A percentile compares a stretch with the other conserved stretches of the same genome.
Conservation (phyloP, 2,797 vertebrate species). For the Rhabdomys pumilio region DNA sequence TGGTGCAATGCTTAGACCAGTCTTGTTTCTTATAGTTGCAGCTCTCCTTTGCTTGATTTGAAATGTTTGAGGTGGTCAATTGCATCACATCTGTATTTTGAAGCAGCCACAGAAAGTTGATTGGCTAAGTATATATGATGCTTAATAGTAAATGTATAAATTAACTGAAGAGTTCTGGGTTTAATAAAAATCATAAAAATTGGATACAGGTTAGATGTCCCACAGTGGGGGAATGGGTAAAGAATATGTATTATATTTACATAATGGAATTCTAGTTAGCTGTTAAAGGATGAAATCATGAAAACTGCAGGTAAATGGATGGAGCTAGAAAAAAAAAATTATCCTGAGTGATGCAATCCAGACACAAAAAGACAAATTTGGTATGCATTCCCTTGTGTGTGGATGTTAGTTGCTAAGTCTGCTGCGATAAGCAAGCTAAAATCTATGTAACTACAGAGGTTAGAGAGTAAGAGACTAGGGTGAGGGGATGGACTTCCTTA, state of each 20-base stretch:
- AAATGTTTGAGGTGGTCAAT: background rate
- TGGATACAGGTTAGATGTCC: background rate
- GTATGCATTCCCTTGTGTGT: background rate
- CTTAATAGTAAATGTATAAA: background rate
- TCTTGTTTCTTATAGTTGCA: slow-evolving; percentile 37
- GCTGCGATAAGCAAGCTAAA: background rate
- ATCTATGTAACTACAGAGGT: background rate
- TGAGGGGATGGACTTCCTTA: background rate
- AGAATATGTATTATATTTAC: background rate
- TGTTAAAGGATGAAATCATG: background rate
- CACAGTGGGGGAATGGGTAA: background rate
- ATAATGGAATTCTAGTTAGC: background rate
- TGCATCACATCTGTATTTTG: background rate
- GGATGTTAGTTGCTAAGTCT: background rate
- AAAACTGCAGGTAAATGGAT: background rate
- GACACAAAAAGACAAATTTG: background rate
- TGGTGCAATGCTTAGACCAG: slow-evolving; percentile 21
- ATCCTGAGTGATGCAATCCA: background rate
- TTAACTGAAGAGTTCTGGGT: slow-evolving; percentile 25
- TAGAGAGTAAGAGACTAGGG: background rate
- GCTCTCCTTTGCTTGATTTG: background rate
- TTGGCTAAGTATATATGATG: background rate
- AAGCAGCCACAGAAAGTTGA: slow-evolving; percentile 34
- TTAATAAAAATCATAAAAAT: slow-evolving; percentile 37
- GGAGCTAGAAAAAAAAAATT: background rate